Evolutionary conservation across 2,888 invertebrate genomes (phyloP).

Genomic region (Euphydryas editha): DNA sequence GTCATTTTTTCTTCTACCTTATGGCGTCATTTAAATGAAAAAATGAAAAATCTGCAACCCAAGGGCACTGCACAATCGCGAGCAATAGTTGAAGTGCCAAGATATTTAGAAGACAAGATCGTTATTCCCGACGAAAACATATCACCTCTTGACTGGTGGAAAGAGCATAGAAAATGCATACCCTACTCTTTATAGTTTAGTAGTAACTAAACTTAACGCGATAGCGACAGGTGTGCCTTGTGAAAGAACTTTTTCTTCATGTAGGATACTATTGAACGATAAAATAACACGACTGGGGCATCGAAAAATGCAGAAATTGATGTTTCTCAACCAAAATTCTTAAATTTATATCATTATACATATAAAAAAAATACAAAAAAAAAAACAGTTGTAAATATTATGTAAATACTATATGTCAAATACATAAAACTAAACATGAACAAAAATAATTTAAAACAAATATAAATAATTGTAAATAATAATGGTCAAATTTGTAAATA

Average conservation of each 20-base stretch:
- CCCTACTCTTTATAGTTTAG: neutral
- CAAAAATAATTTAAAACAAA: too few species aligned
- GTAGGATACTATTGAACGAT: constrained; percentile 7
- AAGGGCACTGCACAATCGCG: neutral
- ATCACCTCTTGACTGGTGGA: constrained; percentile 1
- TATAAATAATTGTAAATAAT: too few species aligned
- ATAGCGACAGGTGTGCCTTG: constrained; percentile 5
- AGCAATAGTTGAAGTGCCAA: neutral
- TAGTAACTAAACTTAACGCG: neutral
- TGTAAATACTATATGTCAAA: too few species aligned
- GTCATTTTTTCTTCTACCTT: neutral
- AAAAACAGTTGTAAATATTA: too few species aligned
- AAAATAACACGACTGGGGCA: constrained; percentile 7
- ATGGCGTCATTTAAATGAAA: neutral
- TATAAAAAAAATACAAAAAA: too few species aligned
- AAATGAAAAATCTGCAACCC: neutral
- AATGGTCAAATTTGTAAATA: too few species aligned
- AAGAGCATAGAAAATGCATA: neutral
- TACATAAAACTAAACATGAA: too few species aligned
- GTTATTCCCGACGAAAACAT: neutral
- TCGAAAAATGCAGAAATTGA: constrained; percentile 10
- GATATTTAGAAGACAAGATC: neutral
- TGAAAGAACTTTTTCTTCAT: constrained; percentile 7
- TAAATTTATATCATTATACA: too few species aligned
- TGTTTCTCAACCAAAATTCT: constrained; percentile 9